These are phyloP conservation scores for Macrotus californicus DNA, from an alignment of 2,113 vertebrate species.

Conservation along the genomic window DNA sequence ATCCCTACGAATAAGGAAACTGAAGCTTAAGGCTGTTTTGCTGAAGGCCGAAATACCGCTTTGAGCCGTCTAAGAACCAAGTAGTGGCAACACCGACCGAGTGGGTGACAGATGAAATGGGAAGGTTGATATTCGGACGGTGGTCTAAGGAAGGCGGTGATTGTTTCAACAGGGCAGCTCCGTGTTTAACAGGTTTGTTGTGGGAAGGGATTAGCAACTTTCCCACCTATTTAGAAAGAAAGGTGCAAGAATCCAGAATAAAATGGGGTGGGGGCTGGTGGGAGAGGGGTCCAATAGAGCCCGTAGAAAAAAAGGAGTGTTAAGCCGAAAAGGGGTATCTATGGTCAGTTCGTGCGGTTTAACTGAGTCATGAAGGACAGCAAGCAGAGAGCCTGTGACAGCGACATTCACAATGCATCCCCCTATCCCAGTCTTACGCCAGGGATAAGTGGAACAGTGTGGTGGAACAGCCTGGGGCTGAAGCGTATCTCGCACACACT, in stretches of 20 bases:
- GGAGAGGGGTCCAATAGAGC: not conserved
- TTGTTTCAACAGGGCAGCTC: not conserved
- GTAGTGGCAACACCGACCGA: not conserved
- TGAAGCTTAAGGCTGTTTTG: not conserved
- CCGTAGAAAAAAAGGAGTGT: not conserved
- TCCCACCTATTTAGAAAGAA: conserved; percentile 37
- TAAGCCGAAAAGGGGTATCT: not conserved
- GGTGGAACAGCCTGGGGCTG: not conserved
- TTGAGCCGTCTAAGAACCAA: not conserved
- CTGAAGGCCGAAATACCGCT: not conserved
- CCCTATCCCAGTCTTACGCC: not conserved
- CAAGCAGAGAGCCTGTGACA: not conserved
- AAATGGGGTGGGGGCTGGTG: not conserved
- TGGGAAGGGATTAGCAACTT: conserved; percentile 47
- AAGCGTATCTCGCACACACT: not conserved
- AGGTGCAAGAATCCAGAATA: not conserved
- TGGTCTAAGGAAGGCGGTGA: not conserved
- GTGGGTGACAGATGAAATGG: not conserved
- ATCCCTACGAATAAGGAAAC: not conserved
- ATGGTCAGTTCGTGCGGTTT: not conserved
- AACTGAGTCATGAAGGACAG: not conserved
- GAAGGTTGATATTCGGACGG: not conserved
- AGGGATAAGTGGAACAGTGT: not conserved
- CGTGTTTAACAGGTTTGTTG: not conserved
- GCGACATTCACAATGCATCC: not conserved